phyloP scores from a whole-genome alignment of 35 echinoderm and acorn worm genomes.

The Holothuria glaberrima region DNA sequence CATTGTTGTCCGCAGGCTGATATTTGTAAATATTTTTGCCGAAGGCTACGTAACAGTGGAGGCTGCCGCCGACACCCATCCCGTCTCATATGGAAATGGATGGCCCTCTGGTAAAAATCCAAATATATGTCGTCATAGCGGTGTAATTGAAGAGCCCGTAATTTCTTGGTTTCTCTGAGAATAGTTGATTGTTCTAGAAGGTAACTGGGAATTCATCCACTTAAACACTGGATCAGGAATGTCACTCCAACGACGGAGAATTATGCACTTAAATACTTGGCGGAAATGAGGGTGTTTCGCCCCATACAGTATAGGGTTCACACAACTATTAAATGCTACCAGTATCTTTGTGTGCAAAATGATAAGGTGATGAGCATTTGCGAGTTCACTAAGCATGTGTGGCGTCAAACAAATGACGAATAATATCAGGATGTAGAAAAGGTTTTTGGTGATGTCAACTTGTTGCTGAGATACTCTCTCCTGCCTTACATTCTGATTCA shows the following conservation, averaged over 20 bases:
- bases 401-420: conserved; percentile 14
- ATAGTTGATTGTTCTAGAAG: too few species aligned
- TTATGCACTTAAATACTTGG: background rate
- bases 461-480: background rate
- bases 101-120: too few species aligned
- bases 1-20: too few species aligned
- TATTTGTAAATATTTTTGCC: too few species aligned
- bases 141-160: too few species aligned
- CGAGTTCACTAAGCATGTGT: background rate
- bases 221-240: background rate
- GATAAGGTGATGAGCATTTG: background rate
- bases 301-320: conserved; percentile 24
- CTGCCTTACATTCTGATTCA: background rate
- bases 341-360: conserved; percentile 3
- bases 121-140: too few species aligned
- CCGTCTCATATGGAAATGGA: too few species aligned
- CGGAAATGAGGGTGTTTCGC: conserved; percentile 15
- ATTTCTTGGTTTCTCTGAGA: too few species aligned
- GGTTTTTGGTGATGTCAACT: conserved; percentile 24
- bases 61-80: too few species aligned
- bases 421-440: background rate
- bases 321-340: background rate
- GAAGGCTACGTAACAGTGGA: too few species aligned
- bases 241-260: background rate
- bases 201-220: background rate